These are phyloP conservation scores for Podarcis siculus DNA, from an alignment of 2,797 vertebrate genomes.

Conservation along the genomic window DNA sequence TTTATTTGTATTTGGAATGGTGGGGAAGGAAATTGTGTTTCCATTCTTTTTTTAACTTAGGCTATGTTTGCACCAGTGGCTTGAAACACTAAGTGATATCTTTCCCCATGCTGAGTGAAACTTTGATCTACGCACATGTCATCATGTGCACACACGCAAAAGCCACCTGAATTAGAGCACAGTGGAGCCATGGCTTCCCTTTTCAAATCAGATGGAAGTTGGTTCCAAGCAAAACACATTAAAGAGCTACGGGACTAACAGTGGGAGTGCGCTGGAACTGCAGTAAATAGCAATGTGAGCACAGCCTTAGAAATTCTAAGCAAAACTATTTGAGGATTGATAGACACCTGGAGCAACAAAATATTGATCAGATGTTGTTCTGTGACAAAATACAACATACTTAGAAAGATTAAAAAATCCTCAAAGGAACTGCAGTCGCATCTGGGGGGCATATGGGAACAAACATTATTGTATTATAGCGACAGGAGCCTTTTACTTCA, in stretches of 20 bases:
- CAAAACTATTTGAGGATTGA: neutral
- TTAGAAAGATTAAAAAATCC: neutral
- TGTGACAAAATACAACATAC: neutral
- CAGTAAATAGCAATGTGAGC: too few relatives aligned
- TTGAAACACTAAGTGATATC: too few relatives aligned
- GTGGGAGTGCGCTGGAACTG: too few relatives aligned
- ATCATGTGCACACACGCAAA: too few relatives aligned
- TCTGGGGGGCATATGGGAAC: neutral
- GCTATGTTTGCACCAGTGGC: too few relatives aligned
- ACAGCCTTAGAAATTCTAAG: neutral
- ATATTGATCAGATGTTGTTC: neutral
- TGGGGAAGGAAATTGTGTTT: rapidly evolving
- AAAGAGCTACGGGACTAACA: too few relatives aligned
- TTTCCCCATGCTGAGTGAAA: too few relatives aligned
- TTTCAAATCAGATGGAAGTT: too few relatives aligned
- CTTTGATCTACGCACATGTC: too few relatives aligned
- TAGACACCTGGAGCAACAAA: neutral
- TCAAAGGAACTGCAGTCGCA: neutral
- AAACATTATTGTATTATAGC: neutral
- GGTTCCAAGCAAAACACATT: too few relatives aligned
- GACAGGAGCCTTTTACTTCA: neutral
- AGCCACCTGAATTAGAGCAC: too few relatives aligned
- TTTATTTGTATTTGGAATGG: neutral
- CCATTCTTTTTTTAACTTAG: neutral
- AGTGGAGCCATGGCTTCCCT: too few relatives aligned